These are phyloP conservation scores for Bucco capensis DNA, from an alignment of 2,113 vertebrate species.

Conservation along the genomic window DNA sequence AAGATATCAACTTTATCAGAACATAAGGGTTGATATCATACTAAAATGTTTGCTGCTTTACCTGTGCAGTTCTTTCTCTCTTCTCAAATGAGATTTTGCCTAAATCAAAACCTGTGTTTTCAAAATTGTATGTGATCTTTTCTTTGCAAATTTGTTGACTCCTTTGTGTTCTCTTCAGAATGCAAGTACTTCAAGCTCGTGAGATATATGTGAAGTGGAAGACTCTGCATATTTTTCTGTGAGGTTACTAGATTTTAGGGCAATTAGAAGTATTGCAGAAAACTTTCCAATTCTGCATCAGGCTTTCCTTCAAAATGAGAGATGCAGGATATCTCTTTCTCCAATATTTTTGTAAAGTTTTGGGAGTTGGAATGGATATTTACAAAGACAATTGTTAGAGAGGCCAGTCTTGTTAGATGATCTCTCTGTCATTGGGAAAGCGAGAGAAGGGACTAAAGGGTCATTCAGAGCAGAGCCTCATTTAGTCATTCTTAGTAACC, in stretches of 20 bases:
- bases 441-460: not conserved
- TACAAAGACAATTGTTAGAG: not conserved
- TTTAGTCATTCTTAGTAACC: not conserved
- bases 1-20: not conserved
- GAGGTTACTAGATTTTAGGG: not conserved
- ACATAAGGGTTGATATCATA: not conserved
- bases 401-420: accelerated
- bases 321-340: not conserved
- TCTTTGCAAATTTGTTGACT: not conserved
- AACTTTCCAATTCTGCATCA: not conserved
- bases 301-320: not conserved
- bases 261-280: not conserved
- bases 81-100: not conserved
- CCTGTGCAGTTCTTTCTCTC: not conserved
- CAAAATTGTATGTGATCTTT: not conserved
- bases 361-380: not conserved
- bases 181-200: not conserved
- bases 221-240: not conserved
- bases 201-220: not conserved
- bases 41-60: not conserved
- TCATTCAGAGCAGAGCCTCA: not conserved
- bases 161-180: not conserved
- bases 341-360: not conserved
- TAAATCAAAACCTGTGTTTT: not conserved
- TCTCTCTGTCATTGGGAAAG: not conserved